phyloP scores from a whole-genome alignment of 2,797 vertebrate genomes.

The Sebastes glaucus region DNA sequence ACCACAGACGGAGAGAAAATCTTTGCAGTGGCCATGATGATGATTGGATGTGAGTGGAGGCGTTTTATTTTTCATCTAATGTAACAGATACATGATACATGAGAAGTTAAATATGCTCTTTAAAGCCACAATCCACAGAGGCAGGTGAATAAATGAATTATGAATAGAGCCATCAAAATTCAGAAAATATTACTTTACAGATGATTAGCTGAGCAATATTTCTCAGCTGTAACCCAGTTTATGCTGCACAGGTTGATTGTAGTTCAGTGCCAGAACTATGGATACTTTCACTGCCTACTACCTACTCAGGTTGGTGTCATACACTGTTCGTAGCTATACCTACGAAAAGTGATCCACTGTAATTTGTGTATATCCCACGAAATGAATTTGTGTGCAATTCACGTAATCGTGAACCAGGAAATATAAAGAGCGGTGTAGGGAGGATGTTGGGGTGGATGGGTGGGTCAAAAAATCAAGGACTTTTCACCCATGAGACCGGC shows the following conservation, averaged over 20 bases:
- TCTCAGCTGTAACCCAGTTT: neutral
- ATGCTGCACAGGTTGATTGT: neutral
- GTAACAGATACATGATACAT: slow-evolving; percentile 34
- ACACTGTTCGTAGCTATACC: too few relatives aligned
- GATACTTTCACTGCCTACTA: neutral
- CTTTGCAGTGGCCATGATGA: slow-evolving; percentile 99
- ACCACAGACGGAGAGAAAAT: slow-evolving; percentile 99
- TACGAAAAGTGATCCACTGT: too few relatives aligned
- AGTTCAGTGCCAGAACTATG: neutral
- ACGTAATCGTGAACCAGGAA: too few relatives aligned
- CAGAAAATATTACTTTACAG: slow-evolving; percentile 23
- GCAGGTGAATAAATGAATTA: slow-evolving; percentile 50
- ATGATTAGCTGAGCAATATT: slow-evolving; percentile 32
- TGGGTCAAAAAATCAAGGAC: too few relatives aligned
- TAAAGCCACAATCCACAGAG: slow-evolving; percentile 42
- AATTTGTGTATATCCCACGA: too few relatives aligned
- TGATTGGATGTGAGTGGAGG: slow-evolving; percentile 97
- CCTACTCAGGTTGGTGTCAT: too few relatives aligned
- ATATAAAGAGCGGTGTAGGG: too few relatives aligned
- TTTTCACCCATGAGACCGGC: too few relatives aligned
- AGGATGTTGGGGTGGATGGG: too few relatives aligned
- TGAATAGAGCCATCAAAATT: slow-evolving; percentile 18
- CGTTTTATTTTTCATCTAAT: slow-evolving; percentile 23
- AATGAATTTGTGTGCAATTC: too few relatives aligned
- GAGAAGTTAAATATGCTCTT: slow-evolving; percentile 48